Conservation (phyloP, 2,888 invertebrate genomes). For the Orgyia antiqua region DNA sequence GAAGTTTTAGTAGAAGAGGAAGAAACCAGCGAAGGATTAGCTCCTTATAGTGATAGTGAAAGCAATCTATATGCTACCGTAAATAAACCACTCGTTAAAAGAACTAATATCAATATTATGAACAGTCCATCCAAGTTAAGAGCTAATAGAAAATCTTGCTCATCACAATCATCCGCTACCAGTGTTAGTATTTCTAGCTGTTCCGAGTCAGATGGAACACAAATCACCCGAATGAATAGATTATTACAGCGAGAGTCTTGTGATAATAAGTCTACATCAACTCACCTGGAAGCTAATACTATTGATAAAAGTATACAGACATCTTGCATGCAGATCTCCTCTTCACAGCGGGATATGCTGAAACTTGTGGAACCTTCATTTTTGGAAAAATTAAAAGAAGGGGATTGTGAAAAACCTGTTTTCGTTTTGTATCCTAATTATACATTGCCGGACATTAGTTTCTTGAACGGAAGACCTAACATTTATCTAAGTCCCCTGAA, state of each 20-base stretch:
- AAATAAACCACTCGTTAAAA: conserved; percentile 62
- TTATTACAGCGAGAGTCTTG: conserved; percentile 52
- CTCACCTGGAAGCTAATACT: conserved; percentile 74
- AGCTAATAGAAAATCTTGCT: conserved; percentile 60
- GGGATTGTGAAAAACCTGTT: conserved; percentile 85
- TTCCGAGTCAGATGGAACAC: conserved; percentile 75
- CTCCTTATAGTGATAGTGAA: conserved; percentile 62
- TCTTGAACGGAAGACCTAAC: conserved; percentile 81
- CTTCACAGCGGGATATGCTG: conserved; percentile 66
- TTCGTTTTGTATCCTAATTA: conserved; percentile 95
- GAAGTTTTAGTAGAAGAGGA: conserved; percentile 70
- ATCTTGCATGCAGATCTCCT: conserved; percentile 68
- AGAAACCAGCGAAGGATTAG: conserved; percentile 60
- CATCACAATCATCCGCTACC: conserved; percentile 70
- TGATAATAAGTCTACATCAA: conserved; percentile 70
- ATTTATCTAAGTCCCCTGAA: conserved; percentile 86
- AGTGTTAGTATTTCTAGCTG: conserved; percentile 75
- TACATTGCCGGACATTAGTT: conserved; percentile 91
- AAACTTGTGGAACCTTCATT: conserved; percentile 84
- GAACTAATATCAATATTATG: conserved; percentile 73
- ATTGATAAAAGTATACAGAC: conserved; percentile 88
- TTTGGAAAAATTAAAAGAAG: conserved; percentile 81
- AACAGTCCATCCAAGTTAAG: conserved; percentile 67
- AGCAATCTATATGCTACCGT: conserved; percentile 68
- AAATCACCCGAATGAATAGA: conserved; percentile 69